phyloP scores from a whole-genome alignment of 2,113 vertebrate genomes.

The Lethenteron camtschaticum region DNA sequence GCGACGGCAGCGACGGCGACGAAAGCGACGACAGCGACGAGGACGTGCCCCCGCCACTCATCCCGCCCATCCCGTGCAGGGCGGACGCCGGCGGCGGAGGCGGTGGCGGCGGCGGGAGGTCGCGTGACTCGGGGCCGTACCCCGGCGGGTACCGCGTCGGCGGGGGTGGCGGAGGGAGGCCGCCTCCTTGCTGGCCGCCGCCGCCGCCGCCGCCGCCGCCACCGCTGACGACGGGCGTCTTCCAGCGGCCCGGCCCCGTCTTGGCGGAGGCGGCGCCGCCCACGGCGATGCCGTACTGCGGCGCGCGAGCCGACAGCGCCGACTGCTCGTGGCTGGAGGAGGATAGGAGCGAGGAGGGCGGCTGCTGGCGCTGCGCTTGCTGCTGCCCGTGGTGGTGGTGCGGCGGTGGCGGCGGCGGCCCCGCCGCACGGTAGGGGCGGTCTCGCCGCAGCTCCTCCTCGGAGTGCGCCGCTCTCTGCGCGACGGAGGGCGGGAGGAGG shows the following conservation, averaged over 20 bases:
- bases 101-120: constrained; percentile 31
- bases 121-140: constrained; percentile 13
- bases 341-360: not conserved
- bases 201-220: too few species aligned
- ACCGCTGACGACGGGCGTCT: constrained; percentile 31
- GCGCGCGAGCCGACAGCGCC: constrained; percentile 39
- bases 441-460: constrained; percentile 59
- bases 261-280: constrained; percentile 42
- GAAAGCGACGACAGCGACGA: too few species aligned
- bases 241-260: constrained; percentile 82
- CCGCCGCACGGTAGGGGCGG: not conserved
- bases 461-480: constrained; percentile 46
- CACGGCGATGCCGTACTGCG: constrained; percentile 9
- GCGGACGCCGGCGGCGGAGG: constrained; percentile 33
- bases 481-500: not conserved
- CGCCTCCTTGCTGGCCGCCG: not conserved
- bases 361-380: too few species aligned
- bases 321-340: constrained; percentile 80
- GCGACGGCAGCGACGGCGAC: constrained; percentile 27
- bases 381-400: not conserved
- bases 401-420: too few species aligned
- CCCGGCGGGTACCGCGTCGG: constrained; percentile 49
- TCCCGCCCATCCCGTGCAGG: constrained; percentile 12
- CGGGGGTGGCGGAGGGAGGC: constrained; percentile 57
- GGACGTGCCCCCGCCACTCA: too few species aligned